A percentile compares a stretch with the other conserved stretches of the same genome.
Conservation (phyloP, 2,113 vertebrate species). For the Halichoeres trimaculatus region DNA sequence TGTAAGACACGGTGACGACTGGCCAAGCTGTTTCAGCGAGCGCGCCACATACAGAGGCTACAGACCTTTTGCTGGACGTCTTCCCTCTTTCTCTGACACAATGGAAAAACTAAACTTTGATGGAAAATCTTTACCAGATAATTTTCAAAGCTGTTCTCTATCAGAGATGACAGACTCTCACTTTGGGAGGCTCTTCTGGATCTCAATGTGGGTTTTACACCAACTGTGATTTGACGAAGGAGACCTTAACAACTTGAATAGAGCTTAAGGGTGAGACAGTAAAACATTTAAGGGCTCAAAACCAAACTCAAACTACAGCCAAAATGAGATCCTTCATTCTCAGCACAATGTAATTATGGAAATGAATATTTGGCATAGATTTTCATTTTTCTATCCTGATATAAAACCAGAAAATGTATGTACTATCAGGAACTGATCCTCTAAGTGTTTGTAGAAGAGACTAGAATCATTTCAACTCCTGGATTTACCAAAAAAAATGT, state of each 20-base stretch:
- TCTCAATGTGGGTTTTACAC: conserved; percentile 29
- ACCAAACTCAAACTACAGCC: not conserved
- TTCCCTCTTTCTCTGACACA: not conserved
- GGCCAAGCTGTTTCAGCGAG: too few species aligned
- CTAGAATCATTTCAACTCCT: not conserved
- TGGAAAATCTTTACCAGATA: not conserved
- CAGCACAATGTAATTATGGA: not conserved
- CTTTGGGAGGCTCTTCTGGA: conserved; percentile 2
- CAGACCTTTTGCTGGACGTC: too few species aligned
- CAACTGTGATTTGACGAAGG: conserved; percentile 20
- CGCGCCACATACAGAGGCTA: too few species aligned
- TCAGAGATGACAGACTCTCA: conserved; percentile 10
- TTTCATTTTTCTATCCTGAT: not conserved
- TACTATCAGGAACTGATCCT: too few species aligned
- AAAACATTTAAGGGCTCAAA: conserved; percentile 25
- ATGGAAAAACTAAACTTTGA: not conserved
- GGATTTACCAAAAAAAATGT: too few species aligned
- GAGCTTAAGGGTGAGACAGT: not conserved
- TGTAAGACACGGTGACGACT: not conserved
- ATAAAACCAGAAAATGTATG: too few species aligned
- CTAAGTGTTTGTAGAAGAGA: too few species aligned
- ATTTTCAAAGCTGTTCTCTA: not conserved
- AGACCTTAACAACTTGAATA: conserved; percentile 8
- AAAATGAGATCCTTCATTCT: not conserved
- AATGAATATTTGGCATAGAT: not conserved